Percentiles rank a stretch among this genome's conserved stretches.
Evolutionary conservation across 1,140 invertebrate species (phyloP).

Genomic region (Euborellia annulipes): DNA sequence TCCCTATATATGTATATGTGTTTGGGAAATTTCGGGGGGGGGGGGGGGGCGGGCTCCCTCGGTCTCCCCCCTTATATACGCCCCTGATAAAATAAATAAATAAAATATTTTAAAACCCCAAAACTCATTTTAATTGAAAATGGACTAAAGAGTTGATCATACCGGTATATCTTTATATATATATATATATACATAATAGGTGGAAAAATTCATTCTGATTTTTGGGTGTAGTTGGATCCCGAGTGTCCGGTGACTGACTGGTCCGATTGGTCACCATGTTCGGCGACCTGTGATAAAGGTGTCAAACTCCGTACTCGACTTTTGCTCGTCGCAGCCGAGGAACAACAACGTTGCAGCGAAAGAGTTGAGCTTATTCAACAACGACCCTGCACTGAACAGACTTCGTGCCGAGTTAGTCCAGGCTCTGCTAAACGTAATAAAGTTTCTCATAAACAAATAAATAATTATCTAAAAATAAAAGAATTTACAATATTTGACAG

Average conservation of each 20-base stretch:
- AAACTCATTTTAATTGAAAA: too few relatives aligned
- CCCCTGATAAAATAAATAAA: too few relatives aligned
- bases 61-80: too few relatives aligned
- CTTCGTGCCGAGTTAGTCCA: conserved; percentile 52
- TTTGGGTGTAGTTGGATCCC: conserved; percentile 11
- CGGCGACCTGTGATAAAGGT: conserved; percentile 51
- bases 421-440: conserved; percentile 49
- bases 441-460: conserved; percentile 2
- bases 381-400: conserved; percentile 40
- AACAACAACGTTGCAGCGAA: conserved; percentile 38
- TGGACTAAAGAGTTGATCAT: too few relatives aligned
- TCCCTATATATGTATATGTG: too few relatives aligned
- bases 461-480: too few relatives aligned
- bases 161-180: too few relatives aligned
- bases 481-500: conserved; percentile 31
- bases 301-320: conserved; percentile 51
- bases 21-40: too few relatives aligned
- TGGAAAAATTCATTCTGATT: too few relatives aligned
- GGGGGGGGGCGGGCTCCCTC: too few relatives aligned
- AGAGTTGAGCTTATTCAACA: conserved; percentile 46
- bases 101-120: too few relatives aligned
- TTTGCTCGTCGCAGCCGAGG: conserved; percentile 39
- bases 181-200: too few relatives aligned
- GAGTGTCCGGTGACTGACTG: conserved; percentile 42
- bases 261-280: conserved; percentile 59